phyloP scores from a whole-genome alignment of 2,797 vertebrate genomes.

The Hemitrygon akajei region DNA sequence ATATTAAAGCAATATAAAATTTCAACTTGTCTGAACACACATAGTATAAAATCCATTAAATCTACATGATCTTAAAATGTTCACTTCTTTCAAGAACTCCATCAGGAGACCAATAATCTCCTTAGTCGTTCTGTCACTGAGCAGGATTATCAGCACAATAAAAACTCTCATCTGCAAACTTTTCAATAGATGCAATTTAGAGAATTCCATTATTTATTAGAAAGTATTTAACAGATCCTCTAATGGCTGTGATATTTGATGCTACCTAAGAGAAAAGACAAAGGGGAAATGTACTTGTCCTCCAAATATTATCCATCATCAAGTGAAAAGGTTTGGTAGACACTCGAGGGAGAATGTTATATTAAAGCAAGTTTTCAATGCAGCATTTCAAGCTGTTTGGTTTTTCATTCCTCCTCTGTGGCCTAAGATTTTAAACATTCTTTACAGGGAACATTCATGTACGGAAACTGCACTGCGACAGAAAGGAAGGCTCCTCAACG shows the following conservation, averaged over 20 bases:
- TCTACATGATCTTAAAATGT: constrained; percentile 10
- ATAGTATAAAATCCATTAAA: background rate
- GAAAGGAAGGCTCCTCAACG: no score
- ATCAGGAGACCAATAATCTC: background rate
- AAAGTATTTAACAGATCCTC: background rate
- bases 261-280: no score
- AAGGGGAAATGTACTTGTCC: no score
- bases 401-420: background rate
- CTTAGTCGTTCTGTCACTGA: background rate
- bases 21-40: background rate
- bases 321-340: background rate
- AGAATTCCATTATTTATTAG: constrained; percentile 16
- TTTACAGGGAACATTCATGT: background rate
- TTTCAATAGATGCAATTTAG: constrained; percentile 17
- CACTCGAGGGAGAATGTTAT: background rate
- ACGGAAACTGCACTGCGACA: no score
- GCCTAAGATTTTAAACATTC: background rate
- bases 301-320: background rate
- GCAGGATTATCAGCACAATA: background rate
- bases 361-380: background rate
- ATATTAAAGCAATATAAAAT: constrained; percentile 18
- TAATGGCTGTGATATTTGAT: background rate
- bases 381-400: background rate
- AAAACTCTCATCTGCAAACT: constrained; percentile 7
- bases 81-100: background rate